Base-by-base conservation (phyloP, 2,888 invertebrate genomes). In the Hartigia nigra region DNA sequence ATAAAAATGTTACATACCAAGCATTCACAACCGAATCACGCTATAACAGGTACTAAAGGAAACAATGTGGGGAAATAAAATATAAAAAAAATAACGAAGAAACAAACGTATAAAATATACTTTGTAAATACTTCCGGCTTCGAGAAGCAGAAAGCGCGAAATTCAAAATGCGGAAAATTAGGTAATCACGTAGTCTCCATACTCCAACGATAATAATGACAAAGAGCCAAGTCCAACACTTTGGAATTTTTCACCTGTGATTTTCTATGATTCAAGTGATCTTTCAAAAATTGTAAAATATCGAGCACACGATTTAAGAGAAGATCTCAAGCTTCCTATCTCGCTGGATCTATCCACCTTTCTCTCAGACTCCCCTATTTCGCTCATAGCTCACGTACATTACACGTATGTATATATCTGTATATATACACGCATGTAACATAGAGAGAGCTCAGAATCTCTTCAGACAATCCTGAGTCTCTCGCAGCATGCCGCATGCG, bases 91-190 rank as follows among this genome's bases (percentile, higher is more conserved):
- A 9, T 14, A 1, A 5, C 39, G 1, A 14, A 39, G 14, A 0
- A 9, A 2, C 14, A 39, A 39, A 39, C 23, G 5, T 23, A 14
- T 0, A 23, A 39, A 23, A 14, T 39, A 5, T 39, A 23, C 23
- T 0, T 23, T 2, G 2, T 2, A 55, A 23, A 23, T 23, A 23
- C 55, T 2, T 55, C 55, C 55, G 14, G 55, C 5, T 9, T 55
- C 23, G 23, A 55, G 55, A 82, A 78, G 88, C 87, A 90, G 89
- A 91, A 89, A 90, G 90, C 89, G 90, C 86, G 84, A 90, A 90
- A 90, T 90, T 89, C 86, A 83, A 81, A 74, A 80, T 82, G 80
- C 80, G 84, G 86, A 87, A 86, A 86, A 87, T 87, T 86, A 34
- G 3, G 34, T 34, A 83, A 81, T 82, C 79, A 69, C 83, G 77